Evolutionary conservation across 2,113 vertebrate species (phyloP).

Genomic region (Prionailurus viverrinus): DNA sequence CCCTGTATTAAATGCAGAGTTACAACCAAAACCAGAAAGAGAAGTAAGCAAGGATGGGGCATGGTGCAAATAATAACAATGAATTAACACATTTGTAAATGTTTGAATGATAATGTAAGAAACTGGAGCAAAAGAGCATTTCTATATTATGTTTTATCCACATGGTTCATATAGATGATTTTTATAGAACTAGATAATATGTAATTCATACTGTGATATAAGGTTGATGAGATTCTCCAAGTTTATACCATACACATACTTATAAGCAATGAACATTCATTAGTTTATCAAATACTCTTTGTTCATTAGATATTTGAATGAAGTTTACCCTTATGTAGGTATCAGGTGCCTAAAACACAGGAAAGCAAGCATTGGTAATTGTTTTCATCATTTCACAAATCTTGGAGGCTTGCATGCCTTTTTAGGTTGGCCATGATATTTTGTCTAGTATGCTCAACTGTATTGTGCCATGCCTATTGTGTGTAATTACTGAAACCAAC

Average conservation of each 20-base stretch:
- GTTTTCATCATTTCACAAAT: slow-evolving; percentile 46
- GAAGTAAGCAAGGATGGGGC: background rate
- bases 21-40: background rate
- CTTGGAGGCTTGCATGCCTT: background rate
- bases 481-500: slow-evolving; percentile 24
- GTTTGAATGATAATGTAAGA: background rate
- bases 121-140: background rate
- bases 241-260: background rate
- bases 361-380: background rate
- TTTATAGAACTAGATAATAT: background rate
- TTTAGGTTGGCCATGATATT: background rate
- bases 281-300: background rate
- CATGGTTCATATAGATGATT: background rate
- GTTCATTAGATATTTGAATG: slow-evolving; percentile 43
- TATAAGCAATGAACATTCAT: background rate
- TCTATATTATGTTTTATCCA: background rate
- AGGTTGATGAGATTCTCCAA: background rate
- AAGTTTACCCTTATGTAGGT: background rate
- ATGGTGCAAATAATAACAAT: background rate
- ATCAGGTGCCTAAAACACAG: background rate
- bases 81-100: background rate
- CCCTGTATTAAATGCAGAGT: background rate
- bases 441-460: background rate
- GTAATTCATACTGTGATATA: background rate
- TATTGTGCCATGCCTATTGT: background rate